These are phyloP conservation scores for Callinectes sapidus DNA, from an alignment of 2,888 invertebrate genomes.

Conservation along the genomic window DNA sequence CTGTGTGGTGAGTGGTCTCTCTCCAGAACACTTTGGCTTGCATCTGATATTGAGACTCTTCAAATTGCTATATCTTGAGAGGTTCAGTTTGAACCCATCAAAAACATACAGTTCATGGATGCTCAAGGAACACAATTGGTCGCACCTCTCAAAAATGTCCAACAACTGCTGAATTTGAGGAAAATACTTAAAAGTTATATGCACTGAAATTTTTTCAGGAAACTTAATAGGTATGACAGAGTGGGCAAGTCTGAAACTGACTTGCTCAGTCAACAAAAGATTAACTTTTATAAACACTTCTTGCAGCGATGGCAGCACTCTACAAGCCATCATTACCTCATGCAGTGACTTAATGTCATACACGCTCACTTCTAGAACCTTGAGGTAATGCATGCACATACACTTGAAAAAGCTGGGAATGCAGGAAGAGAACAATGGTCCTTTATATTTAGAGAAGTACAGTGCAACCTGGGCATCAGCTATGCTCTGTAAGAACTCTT, in stretches of 20 bases:
- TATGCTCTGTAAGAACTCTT: not conserved
- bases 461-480: not conserved
- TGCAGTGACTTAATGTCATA: constrained; percentile 30
- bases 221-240: not conserved
- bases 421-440: constrained; percentile 35
- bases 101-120: constrained; percentile 47
- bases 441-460: constrained; percentile 26
- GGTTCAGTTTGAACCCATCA: constrained; percentile 38
- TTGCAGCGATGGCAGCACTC: not conserved
- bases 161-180: constrained; percentile 34
- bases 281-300: constrained; percentile 37
- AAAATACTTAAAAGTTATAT: constrained; percentile 48
- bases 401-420: constrained; percentile 36
- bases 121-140: constrained; percentile 35
- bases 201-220: not conserved
- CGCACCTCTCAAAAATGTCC: not conserved
- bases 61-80: constrained; percentile 27
- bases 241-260: not conserved
- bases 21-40: constrained; percentile 2
- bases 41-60: constrained; percentile 41
- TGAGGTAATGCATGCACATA: not conserved
- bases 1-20: not conserved
- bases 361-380: constrained; percentile 40
- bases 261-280: constrained; percentile 3
- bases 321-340: constrained; percentile 44